Conservation (phyloP, 2,797 vertebrate species). For the Sternotherus odoratus region DNA sequence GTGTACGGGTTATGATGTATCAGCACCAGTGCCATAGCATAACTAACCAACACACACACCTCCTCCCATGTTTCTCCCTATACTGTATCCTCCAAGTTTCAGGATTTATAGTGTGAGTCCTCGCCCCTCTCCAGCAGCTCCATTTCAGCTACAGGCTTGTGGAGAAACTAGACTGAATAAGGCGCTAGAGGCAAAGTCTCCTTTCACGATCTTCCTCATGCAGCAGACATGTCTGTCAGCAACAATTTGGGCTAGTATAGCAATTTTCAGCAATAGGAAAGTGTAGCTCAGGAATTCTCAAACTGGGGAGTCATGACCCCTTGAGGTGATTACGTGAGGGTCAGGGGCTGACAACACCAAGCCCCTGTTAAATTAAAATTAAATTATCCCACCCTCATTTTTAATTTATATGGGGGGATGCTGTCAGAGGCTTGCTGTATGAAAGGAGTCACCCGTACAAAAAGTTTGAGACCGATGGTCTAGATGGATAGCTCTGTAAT, state of each 20-base stretch:
- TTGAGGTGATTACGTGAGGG: too few species aligned
- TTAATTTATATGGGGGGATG: too few species aligned
- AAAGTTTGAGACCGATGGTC: too few species aligned
- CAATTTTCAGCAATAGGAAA: background rate
- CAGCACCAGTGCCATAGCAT: background rate
- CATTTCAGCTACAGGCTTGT: background rate
- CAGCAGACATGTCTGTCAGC: background rate
- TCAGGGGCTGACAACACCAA: too few species aligned
- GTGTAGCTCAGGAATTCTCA: background rate
- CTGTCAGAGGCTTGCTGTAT: too few species aligned
- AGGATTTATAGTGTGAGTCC: background rate
- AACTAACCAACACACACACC: background rate
- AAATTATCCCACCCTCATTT: too few species aligned
- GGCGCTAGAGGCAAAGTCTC: background rate
- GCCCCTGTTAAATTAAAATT: too few species aligned
- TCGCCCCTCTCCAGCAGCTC: background rate
- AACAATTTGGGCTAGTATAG: background rate
- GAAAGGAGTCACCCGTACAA: too few species aligned
- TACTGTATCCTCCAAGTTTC: background rate
- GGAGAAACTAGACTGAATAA: background rate
- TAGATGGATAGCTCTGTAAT: background rate
- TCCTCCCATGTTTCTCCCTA: background rate
- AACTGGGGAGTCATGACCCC: too few species aligned
- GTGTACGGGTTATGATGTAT: background rate
- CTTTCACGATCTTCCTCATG: background rate